Evolutionary conservation across 2,888 invertebrate genomes (phyloP).

Genomic region (Catocala nupta): DNA sequence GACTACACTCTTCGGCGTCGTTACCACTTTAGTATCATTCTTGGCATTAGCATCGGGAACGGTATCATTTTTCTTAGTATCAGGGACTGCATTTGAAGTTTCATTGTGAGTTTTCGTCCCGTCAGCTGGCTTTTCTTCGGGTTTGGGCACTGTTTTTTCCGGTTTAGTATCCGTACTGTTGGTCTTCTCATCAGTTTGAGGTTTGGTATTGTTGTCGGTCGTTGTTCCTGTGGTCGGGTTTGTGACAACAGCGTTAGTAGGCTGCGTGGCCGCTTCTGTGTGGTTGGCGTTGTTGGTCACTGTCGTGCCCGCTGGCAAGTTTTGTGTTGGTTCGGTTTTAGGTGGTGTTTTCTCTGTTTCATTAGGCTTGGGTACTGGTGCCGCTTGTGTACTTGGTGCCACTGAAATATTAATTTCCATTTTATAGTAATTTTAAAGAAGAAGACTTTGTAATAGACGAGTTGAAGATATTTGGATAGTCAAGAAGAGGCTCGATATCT

Average conservation of each 20-base stretch:
- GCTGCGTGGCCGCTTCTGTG: neutral
- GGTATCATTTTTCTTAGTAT: neutral
- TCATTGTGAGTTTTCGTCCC: slow-evolving; percentile 21
- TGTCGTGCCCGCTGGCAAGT: neutral
- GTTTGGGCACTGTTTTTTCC: slow-evolving; percentile 13
- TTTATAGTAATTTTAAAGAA: too few species aligned
- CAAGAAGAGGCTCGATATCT: too few species aligned
- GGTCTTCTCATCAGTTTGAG: neutral
- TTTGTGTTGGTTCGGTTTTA: neutral
- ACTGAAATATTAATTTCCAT: slow-evolving; percentile 3
- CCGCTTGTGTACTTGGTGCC: neutral
- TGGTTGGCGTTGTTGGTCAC: neutral
- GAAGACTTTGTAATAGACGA: too few species aligned
- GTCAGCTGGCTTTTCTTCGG: slow-evolving; percentile 13
- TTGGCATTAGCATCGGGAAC: neutral
- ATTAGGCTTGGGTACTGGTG: neutral
- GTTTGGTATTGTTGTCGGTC: too few species aligned
- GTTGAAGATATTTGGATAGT: too few species aligned
- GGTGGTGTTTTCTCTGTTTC: neutral
- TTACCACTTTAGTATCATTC: slow-evolving; percentile 33
- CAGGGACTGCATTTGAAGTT: slow-evolving; percentile 3
- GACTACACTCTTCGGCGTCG: slow-evolving; percentile 47
- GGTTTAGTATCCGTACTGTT: slow-evolving; percentile 30
- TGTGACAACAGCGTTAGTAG: neutral
- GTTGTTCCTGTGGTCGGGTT: too few species aligned